Percentiles rank a stretch among this genome's conserved stretches.
Evolutionary conservation across 2,888 invertebrate genomes (phyloP).

Genomic region (Ypsolopha sequella): DNA sequence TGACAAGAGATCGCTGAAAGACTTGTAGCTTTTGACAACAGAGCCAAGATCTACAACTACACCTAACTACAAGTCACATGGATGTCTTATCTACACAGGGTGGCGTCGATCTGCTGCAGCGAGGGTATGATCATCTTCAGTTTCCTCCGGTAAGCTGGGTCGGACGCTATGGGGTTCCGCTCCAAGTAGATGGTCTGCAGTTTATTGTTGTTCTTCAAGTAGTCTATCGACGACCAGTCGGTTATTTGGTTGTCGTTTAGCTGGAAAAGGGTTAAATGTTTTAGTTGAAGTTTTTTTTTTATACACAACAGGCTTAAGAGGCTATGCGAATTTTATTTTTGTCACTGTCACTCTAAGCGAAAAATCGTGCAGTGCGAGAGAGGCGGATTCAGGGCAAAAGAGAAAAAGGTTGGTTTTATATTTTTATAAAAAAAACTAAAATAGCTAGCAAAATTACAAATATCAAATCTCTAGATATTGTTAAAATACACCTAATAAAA

Average conservation of each 20-base stretch:
- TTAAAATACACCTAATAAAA: too few relatives aligned
- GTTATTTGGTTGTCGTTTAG: constrained; percentile 91
- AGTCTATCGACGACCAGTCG: constrained; percentile 87
- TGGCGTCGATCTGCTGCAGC: constrained; percentile 95
- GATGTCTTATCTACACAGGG: constrained; percentile 79
- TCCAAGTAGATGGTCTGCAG: constrained; percentile 93
- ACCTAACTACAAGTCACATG: neutral
- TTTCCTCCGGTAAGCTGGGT: constrained; percentile 90
- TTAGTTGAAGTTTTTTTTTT: neutral
- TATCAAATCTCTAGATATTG: too few relatives aligned
- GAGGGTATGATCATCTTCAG: constrained; percentile 88
- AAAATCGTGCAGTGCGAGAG: too few relatives aligned
- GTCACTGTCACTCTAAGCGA: too few relatives aligned
- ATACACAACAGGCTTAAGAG: neutral
- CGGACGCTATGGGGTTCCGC: constrained; percentile 88
- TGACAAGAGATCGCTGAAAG: too few relatives aligned
- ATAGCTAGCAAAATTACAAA: too few relatives aligned
- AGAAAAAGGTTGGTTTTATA: too few relatives aligned
- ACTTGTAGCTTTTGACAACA: neutral
- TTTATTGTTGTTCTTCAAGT: constrained; percentile 75
- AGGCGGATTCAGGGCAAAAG: too few relatives aligned
- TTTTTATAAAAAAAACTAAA: too few relatives aligned
- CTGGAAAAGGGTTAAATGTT: constrained; percentile 56
- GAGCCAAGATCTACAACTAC: neutral
- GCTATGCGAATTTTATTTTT: too few relatives aligned